Base-by-base conservation (phyloP, 2,113 vertebrate genomes). In the Helogale parvula region DNA sequence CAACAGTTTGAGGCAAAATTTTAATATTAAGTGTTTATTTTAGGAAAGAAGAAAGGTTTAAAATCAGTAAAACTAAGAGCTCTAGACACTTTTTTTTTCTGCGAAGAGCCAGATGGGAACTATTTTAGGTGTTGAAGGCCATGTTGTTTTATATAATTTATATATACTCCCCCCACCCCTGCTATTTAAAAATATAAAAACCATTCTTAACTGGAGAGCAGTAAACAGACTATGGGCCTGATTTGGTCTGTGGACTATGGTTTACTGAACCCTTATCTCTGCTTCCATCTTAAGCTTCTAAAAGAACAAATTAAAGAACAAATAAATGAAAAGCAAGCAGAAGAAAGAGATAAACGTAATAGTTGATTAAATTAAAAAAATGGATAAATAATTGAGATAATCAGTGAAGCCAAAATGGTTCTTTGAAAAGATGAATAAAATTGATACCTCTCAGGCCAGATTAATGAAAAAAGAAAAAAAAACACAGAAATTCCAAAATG, bases 31-130 rank as follows among this genome's bases (percentile, higher is more conserved):
- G 29, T 68, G 47, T 41, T 72, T 95, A 66, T 35, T 74, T 54
- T 68, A 90, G 84, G 84, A 82, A 97, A 86, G 60, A 90, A 84
- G 35, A 71, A 90, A 85, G 27, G 17, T 66, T 95, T 97, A 87
- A 69, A 94, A 17, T 68, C 19, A 71, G 5, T 94, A 16, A 90
- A 91, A 45, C 41, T 88, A 88, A 19, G 12, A 27, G 0, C 71
- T 95, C 47, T 77, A 77, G 47, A 72, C 45, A 92, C 17, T 35
- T 21, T 82, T n/a, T 91, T 91, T 97, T 93, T 88, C 66, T 95
- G 2, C 47, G 65, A 81, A 94, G 57, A n/a, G 29, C 63, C 41
- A 90, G 38, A 76, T 65, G 80, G 31, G 35, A 97, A 91, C 77
- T 94, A 97, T 79, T 77, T 77, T 87, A 94, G 69, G 38, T 41